Evolutionary conservation across 1,140 invertebrate genomes (phyloP).

Genomic region (Palaemon carinicauda): DNA sequence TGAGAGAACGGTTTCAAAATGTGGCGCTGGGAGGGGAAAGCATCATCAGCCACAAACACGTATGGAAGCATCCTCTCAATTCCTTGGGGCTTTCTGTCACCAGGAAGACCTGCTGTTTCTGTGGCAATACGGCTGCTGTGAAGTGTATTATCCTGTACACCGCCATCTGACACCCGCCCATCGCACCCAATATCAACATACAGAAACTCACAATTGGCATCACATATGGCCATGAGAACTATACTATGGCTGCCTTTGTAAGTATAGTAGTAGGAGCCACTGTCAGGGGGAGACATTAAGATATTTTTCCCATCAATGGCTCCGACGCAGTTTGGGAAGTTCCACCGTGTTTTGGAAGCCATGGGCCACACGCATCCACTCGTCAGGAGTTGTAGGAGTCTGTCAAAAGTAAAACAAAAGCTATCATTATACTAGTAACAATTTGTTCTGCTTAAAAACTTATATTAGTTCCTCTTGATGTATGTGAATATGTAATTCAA

Average conservation of each 20-base stretch:
- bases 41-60: background rate
- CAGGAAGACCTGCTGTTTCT: background rate
- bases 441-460: background rate
- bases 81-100: background rate
- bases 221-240: background rate
- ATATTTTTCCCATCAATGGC: background rate
- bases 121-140: background rate
- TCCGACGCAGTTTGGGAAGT: background rate
- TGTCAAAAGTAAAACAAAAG: background rate
- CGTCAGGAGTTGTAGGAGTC: background rate
- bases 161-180: background rate
- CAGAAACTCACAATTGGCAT: background rate
- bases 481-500: background rate
- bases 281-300: background rate
- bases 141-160: background rate
- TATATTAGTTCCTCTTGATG: background rate
- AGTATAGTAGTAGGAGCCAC: background rate
- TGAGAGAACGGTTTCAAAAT: background rate
- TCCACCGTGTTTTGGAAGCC: background rate
- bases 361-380: too few relatives aligned
- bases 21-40: background rate
- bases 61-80: background rate
- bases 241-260: background rate
- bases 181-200: background rate
- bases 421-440: background rate